These are phyloP conservation scores for Ormyrus labotus DNA, from an alignment of 2,888 invertebrate genomes.

Conservation along the genomic window DNA sequence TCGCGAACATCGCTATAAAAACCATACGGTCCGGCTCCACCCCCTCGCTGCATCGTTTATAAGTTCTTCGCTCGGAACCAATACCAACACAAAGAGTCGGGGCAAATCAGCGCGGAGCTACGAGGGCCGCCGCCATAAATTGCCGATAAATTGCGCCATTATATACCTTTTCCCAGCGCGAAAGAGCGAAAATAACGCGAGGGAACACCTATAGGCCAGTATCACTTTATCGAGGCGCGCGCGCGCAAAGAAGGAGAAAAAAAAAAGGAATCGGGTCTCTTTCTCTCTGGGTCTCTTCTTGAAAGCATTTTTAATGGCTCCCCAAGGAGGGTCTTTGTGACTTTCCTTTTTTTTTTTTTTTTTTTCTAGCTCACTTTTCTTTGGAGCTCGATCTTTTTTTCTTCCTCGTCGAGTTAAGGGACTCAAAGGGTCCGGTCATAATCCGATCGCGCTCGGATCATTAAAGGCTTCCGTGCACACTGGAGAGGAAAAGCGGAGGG, in stretches of 20 bases:
- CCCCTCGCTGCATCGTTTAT: too few relatives aligned
- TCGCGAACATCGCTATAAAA: too few relatives aligned
- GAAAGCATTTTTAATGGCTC: conserved; percentile 63
- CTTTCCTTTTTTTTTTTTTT: not conserved
- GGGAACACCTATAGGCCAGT: conserved; percentile 3
- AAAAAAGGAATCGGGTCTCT: not conserved
- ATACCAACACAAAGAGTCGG: not conserved
- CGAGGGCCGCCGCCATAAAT: not conserved
- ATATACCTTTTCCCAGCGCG: not conserved
- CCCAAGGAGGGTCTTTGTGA: conserved; percentile 23
- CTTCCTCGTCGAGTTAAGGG: not conserved
- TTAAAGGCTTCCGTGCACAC: not conserved
- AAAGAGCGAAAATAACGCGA: not conserved
- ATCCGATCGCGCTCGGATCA: conserved; percentile 6
- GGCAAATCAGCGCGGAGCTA: not conserved
- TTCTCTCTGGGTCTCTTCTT: conserved; percentile 43
- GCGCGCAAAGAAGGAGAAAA: not conserved
- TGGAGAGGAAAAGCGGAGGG: not conserved
- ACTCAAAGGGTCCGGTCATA: conserved; percentile 1
- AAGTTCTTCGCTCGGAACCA: too few relatives aligned
- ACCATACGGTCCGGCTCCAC: too few relatives aligned
- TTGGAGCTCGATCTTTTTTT: not conserved
- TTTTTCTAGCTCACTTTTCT: not conserved
- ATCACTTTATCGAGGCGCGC: conserved; percentile 37
- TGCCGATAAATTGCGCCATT: conserved; percentile 30